Conservation (phyloP, 37 sponge, comb jelly and placozoan species). For the Petrosia ficiformis region DNA sequence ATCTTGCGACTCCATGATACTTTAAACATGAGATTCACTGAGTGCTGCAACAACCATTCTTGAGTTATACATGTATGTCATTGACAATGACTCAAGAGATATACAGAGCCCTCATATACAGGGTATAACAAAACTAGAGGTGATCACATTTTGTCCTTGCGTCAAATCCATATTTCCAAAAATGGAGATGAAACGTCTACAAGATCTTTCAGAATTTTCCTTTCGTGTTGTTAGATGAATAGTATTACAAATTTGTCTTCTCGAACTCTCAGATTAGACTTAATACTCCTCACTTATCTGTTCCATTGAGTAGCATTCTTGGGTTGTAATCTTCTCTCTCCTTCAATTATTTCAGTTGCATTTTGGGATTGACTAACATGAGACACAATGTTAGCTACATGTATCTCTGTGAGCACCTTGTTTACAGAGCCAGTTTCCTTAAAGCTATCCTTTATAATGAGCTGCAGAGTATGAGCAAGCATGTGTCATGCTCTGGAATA, state of each 20-base stretch:
- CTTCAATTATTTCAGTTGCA: constrained; percentile 27
- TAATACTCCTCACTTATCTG: constrained; percentile 21
- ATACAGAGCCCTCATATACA: neutral
- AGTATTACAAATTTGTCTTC: constrained; percentile 7
- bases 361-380: constrained; percentile 20
- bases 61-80: neutral
- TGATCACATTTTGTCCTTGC: neutral
- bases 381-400: constrained; percentile 11
- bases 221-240: neutral
- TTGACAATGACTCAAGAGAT: neutral
- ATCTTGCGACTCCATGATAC: neutral
- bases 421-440: neutral
- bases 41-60: neutral
- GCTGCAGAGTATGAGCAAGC: constrained; percentile 32
- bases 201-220: neutral
- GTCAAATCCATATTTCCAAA: constrained; percentile 5
- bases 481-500: neutral
- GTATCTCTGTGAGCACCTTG: constrained; percentile 4
- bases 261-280: constrained; percentile 8
- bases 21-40: neutral
- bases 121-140: constrained; percentile 10
- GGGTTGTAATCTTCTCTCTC: constrained; percentile 22
- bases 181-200: constrained; percentile 7
- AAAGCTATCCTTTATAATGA: constrained; percentile 24
- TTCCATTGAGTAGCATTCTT: constrained; percentile 14